Percentiles rank a stretch among this genome's conserved stretches.
Conservation (phyloP, 2,113 vertebrate species). For the Manacus vitellinus region DNA sequence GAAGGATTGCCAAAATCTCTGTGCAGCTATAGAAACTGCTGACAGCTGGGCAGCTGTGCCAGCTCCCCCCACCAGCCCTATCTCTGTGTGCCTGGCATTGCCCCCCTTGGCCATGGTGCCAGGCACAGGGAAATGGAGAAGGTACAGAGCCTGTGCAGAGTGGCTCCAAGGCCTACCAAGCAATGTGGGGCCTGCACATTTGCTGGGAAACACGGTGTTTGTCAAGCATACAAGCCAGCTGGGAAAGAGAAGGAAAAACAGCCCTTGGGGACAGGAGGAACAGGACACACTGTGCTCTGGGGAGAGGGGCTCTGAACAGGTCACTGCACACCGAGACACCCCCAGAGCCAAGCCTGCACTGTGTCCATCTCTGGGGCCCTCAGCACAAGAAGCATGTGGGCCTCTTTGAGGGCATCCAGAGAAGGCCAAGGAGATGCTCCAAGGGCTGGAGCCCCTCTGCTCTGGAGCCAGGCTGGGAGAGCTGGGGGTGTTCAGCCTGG, state of each 20-base stretch:
- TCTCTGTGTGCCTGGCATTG: background rate
- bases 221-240: background rate
- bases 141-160: background rate
- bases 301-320: background rate
- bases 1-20: slow-evolving; percentile 12
- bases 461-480: background rate
- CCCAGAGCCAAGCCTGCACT: background rate
- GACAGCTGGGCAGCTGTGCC: background rate
- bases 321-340: background rate
- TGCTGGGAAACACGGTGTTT: background rate
- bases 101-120: background rate
- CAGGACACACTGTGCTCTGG: background rate
- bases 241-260: background rate
- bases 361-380: background rate
- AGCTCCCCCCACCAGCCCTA: background rate
- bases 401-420: no score
- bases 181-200: background rate
- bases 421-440: background rate
- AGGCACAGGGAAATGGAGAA: background rate
- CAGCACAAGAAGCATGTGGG: background rate
- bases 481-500: background rate
- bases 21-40: background rate
- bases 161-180: background rate
- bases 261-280: background rate
- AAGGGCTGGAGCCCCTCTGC: background rate